phyloP scores from a whole-genome alignment of 2,888 invertebrate species.

The Xestia rhomboidea region DNA sequence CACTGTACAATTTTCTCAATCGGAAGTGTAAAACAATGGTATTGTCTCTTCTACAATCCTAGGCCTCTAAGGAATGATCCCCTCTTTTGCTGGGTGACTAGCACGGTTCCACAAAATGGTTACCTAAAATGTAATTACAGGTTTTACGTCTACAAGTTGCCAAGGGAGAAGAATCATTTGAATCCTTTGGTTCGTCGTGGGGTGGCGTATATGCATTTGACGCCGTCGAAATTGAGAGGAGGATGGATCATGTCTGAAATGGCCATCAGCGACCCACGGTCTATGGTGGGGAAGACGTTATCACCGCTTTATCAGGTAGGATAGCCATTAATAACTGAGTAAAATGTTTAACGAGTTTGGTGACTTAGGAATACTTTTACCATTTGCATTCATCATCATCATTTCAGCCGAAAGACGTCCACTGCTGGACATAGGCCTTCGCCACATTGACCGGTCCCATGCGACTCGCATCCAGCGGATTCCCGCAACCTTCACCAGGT shows the following conservation, averaged over 20 bases:
- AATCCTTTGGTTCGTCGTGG: slow-evolving; percentile 91
- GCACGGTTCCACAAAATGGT: not conserved
- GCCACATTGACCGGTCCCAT: too few relatives aligned
- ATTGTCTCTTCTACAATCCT: not conserved
- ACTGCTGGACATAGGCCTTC: too few relatives aligned
- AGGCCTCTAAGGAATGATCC: not conserved
- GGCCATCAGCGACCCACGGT: slow-evolving; percentile 91
- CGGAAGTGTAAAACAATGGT: not conserved
- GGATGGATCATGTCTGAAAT: slow-evolving; percentile 93
- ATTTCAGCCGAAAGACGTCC: too few relatives aligned
- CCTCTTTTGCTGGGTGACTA: not conserved
- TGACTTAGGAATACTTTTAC: not conserved
- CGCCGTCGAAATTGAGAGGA: slow-evolving; percentile 89
- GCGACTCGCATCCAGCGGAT: too few relatives aligned
- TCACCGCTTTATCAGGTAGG: slow-evolving; percentile 88
- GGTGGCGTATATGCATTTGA: slow-evolving; percentile 93
- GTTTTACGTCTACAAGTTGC: slow-evolving; percentile 96
- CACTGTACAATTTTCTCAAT: not conserved
- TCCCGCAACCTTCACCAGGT: too few relatives aligned
- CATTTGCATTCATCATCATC: too few relatives aligned
- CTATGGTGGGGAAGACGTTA: slow-evolving; percentile 92
- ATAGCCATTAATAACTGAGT: not conserved
- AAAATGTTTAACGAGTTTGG: not conserved
- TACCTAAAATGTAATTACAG: slow-evolving; percentile 84
- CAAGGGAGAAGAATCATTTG: slow-evolving; percentile 90